Evolutionary conservation across 2,797 vertebrate species (phyloP).

Genomic region (Heteromormyrus szaboi): DNA sequence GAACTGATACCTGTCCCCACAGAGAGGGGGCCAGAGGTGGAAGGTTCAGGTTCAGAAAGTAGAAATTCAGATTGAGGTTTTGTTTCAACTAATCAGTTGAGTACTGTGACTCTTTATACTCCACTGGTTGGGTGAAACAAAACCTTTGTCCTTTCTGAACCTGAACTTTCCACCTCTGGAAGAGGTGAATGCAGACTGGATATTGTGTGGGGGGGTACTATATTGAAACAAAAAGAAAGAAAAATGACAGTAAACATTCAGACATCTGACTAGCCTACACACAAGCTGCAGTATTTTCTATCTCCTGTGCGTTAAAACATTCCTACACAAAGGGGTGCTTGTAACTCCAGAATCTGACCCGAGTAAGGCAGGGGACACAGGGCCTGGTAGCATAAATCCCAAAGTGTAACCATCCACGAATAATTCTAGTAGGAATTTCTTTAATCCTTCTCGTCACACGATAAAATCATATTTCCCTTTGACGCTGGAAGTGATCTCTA

Average conservation of each 20-base stretch:
- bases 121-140: not conserved
- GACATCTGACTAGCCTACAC: not conserved
- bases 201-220: not conserved
- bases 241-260: not conserved
- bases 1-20: not conserved
- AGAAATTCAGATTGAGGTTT: not conserved
- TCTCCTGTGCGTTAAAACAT: not conserved
- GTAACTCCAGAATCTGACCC: not conserved
- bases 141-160: not conserved
- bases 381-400: not conserved
- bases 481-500: not conserved
- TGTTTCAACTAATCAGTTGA: not conserved
- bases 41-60: not conserved
- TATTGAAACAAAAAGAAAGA: slow-evolving; percentile 24
- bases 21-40: not conserved
- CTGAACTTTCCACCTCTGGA: not conserved
- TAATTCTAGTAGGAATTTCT: not conserved
- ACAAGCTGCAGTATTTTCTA: not conserved
- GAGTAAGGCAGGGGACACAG: not conserved
- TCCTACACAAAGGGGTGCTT: not conserved
- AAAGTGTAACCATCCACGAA: not conserved
- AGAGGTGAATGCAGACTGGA: not conserved
- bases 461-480: not conserved
- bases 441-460: not conserved
- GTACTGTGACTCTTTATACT: not conserved